These are phyloP conservation scores for Cryptoleucopteryx plumbea DNA, from an alignment of 2,113 vertebrate species.

Conservation along the genomic window DNA sequence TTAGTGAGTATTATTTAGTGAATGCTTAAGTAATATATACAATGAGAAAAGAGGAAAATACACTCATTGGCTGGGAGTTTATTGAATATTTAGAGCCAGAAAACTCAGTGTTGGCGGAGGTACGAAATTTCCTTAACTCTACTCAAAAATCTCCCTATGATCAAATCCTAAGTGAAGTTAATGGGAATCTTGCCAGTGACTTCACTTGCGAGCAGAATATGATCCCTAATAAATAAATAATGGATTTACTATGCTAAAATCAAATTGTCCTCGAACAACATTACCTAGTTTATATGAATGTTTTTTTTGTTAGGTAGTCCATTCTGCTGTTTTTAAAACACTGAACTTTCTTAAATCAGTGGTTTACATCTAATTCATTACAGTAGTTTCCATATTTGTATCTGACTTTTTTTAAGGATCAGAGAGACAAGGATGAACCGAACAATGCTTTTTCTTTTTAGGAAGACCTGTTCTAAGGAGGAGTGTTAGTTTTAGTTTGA, in stretches of 20 bases:
- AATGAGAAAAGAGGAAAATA: conserved; percentile 16
- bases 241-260: neutral
- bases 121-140: neutral
- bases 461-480: neutral
- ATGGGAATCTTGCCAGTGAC: neutral
- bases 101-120: neutral
- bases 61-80: neutral
- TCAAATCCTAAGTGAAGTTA: neutral
- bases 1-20: conserved; percentile 12
- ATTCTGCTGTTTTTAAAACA: neutral
- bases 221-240: neutral
- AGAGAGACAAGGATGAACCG: neutral
- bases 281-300: neutral
- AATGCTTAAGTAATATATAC: neutral
- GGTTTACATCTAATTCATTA: neutral
- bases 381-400: neutral
- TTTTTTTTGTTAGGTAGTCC: neutral
- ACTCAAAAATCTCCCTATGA: neutral
- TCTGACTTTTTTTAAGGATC: neutral
- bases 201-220: neutral
- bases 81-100: neutral
- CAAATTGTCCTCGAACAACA: neutral
- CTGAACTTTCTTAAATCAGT: neutral
- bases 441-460: neutral
- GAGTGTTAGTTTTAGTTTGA: neutral